A percentile compares a stretch with the other conserved stretches of the same genome.
Conservation (phyloP, 2,797 vertebrate genomes). For the Halcyon leucocephala region DNA sequence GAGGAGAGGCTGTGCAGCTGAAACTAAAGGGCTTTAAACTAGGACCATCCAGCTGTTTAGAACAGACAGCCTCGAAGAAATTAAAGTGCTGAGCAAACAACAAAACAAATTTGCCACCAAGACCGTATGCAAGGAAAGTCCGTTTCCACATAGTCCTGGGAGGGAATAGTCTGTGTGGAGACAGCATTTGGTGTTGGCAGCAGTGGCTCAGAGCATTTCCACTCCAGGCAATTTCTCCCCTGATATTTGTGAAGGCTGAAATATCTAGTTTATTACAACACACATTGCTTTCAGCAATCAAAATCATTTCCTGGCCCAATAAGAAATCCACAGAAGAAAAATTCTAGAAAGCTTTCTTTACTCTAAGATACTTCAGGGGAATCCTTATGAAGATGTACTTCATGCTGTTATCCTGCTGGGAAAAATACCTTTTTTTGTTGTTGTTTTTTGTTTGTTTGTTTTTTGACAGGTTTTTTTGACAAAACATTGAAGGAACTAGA, state of each 20-base stretch:
- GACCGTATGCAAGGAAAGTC: not conserved
- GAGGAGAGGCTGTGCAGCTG: not conserved
- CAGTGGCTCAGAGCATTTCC: not conserved
- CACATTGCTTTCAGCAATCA: not conserved
- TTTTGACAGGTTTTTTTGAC: not conserved
- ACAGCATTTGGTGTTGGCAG: not conserved
- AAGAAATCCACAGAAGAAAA: not conserved
- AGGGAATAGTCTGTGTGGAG: not conserved
- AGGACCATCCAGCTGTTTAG: not conserved
- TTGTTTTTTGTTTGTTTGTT: not conserved
- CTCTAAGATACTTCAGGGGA: not conserved
- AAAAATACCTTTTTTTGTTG: not conserved
- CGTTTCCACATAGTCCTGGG: not conserved
- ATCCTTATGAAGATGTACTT: not conserved
- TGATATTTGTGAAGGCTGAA: not conserved
- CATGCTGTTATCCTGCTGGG: not conserved
- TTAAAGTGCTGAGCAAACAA: not conserved
- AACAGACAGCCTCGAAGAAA: not conserved
- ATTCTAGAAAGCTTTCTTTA: not conserved
- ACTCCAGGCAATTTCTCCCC: not conserved
- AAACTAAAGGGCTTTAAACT: not conserved
- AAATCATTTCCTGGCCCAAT: not conserved
- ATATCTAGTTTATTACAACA: not conserved
- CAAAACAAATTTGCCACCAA: not conserved
- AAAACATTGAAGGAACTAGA: not conserved